These are phyloP conservation scores for Drosophila leontia DNA, from an alignment of 1,140 invertebrate species.

Conservation along the genomic window DNA sequence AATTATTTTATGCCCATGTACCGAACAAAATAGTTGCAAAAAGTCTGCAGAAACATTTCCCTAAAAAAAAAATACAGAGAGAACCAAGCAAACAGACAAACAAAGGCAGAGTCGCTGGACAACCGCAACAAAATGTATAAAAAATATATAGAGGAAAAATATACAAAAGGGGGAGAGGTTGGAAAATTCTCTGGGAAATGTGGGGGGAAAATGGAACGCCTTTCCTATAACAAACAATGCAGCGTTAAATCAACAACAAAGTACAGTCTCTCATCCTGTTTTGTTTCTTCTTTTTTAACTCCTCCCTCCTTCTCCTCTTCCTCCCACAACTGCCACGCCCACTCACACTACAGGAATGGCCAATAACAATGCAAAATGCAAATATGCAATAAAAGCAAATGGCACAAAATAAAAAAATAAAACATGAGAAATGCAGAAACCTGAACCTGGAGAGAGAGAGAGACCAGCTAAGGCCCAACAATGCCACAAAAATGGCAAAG, in stretches of 20 bases:
- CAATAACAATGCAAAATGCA: slow-evolving; percentile 82
- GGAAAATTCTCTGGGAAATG: background rate
- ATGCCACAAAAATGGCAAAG: slow-evolving; percentile 18
- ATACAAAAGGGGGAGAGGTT: background rate
- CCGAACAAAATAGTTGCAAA: slow-evolving; percentile 39
- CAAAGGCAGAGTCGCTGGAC: slow-evolving; percentile 47
- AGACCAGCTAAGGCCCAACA: background rate
- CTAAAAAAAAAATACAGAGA: slow-evolving; percentile 7
- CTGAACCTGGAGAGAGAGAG: background rate
- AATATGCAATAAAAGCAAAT: slow-evolving; percentile 77
- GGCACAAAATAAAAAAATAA: slow-evolving; percentile 28
- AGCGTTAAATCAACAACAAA: slow-evolving; percentile 63
- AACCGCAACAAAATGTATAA: slow-evolving; percentile 27
- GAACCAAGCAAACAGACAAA: slow-evolving; percentile 30
- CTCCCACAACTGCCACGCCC: slow-evolving; percentile 23
- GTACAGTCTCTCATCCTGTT: slow-evolving; percentile 27
- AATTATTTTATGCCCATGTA: slow-evolving; percentile 60
- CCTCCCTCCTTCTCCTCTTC: background rate
- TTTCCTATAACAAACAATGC: slow-evolving; percentile 45
- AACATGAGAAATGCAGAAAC: slow-evolving; percentile 20
- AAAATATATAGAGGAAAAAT: background rate
- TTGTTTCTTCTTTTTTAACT: background rate
- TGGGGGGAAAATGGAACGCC: background rate
- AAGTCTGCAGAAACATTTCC: slow-evolving; percentile 19
- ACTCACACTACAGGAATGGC: slow-evolving; percentile 37